Evolutionary conservation across 2,888 invertebrate genomes (phyloP).

Genomic region (Plemyria rubiginata): DNA sequence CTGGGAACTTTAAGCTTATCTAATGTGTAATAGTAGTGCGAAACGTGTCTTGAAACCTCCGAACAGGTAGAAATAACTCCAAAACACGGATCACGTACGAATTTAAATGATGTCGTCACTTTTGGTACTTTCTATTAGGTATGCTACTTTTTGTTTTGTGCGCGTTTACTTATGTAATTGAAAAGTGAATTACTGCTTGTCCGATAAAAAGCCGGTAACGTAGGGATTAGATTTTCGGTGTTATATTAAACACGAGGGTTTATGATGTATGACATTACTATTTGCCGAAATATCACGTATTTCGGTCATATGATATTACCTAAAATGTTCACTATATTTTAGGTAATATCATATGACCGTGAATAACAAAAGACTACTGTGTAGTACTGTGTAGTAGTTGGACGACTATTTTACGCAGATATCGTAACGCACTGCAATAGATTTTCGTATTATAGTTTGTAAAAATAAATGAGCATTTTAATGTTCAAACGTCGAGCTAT

Average conservation of each 20-base stretch:
- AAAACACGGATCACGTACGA: slow-evolving; percentile 56
- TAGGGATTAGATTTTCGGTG: background rate
- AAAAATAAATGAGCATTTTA: background rate
- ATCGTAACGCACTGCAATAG: too few species aligned
- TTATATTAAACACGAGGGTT: background rate
- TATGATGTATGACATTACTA: too few species aligned
- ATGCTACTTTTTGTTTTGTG: slow-evolving; percentile 51
- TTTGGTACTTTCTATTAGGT: slow-evolving; percentile 61
- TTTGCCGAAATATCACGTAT: too few species aligned
- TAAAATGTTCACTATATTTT: too few species aligned
- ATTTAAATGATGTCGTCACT: slow-evolving; percentile 50
- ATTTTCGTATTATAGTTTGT: too few species aligned
- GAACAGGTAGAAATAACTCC: slow-evolving; percentile 35
- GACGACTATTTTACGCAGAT: too few species aligned
- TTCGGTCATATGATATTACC: too few species aligned
- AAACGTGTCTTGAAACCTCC: slow-evolving; percentile 42
- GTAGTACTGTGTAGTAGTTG: too few species aligned
- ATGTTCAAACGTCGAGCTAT: slow-evolving; percentile 2
- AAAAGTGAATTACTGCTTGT: slow-evolving; percentile 14
- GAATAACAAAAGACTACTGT: too few species aligned
- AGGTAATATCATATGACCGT: too few species aligned
- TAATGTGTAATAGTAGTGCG: slow-evolving; percentile 29
- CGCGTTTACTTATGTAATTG: slow-evolving; percentile 50
- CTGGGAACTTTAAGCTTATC: slow-evolving; percentile 33
- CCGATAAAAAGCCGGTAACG: background rate